Evolutionary conservation across 2,113 vertebrate species (phyloP), one percentile per base, ranked within the genome.

Genomic region (Takifugu flavidus): DNA sequence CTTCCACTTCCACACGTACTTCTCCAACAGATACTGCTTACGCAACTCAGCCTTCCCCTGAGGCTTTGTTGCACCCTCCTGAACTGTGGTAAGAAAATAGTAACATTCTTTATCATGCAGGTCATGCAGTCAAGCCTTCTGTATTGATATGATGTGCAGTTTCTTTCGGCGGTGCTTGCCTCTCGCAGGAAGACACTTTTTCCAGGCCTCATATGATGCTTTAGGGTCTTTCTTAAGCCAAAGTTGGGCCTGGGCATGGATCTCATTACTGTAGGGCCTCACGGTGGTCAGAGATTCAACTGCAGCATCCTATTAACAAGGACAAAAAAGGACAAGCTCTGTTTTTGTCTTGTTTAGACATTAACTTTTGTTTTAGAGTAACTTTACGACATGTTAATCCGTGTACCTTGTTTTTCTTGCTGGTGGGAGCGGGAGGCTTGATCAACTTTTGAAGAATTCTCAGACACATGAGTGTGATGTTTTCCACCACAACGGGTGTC

Each of bases 181-280:
- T 94, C 97, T 89, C 74, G 94, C 94, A 54, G 95, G 95, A 77
- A 99, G 95, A 79, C 96, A 98, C 75, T 98, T 98, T 76, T 98
- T 99, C 97, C 97, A 99, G 68, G 95, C 92, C 57, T 98, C 96
- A 0, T 98, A 99, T 0, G 96, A 95, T 0, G 97, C 96, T 82
- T 98, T 98, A 51, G 95, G 95, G 56, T 99, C 97, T 78, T 95
- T 96, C 90, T 98, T 98, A 69, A 99, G 95, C 97, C 97, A 99
- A 50, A 95, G 93, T 67, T 98, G 96, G 67, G 95, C 96, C 83
- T 99, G 97, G 14, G 97, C 97, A 2, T 99, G 97, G 78, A 99
- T 96, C 90, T 99, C 96, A 42, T 98, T 98, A 88, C 95, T 95
- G 89, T 99, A 98, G 2, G 96, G 97, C 77, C 94, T 96, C 55